Evolutionary conservation across 2,888 invertebrate genomes (phyloP).

Genomic region (Notodonta dromedarius): DNA sequence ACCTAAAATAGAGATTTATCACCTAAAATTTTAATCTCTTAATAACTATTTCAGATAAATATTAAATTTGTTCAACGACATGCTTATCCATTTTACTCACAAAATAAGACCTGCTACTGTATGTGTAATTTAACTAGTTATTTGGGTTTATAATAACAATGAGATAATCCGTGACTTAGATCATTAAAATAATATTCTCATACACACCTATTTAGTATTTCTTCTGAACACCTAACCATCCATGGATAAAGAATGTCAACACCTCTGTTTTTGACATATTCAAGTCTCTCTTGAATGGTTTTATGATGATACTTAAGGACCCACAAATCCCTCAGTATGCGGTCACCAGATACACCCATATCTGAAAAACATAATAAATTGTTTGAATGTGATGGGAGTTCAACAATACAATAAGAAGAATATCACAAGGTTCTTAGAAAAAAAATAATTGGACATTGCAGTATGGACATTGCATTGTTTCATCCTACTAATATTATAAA

Average conservation of each 20-base stretch:
- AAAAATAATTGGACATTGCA: too few relatives aligned
- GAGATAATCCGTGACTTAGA: too few relatives aligned
- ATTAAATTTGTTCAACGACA: too few relatives aligned
- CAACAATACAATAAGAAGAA: too few relatives aligned
- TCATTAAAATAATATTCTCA: not conserved
- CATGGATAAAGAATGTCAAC: constrained; percentile 84
- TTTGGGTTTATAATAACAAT: too few relatives aligned
- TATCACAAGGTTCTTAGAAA: too few relatives aligned
- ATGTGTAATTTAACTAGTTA: too few relatives aligned
- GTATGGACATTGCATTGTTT: too few relatives aligned
- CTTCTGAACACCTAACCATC: constrained; percentile 86
- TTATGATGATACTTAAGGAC: constrained; percentile 84
- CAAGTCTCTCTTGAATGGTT: constrained; percentile 79
- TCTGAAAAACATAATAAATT: constrained; percentile 50
- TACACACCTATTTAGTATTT: constrained; percentile 80
- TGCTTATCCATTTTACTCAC: too few relatives aligned
- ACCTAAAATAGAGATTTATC: constrained; percentile 51
- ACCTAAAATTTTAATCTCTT: constrained; percentile 6
- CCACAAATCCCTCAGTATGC: constrained; percentile 86
- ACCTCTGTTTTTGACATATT: constrained; percentile 75
- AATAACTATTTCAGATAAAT: not conserved
- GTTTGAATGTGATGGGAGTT: too few relatives aligned
- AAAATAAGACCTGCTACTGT: too few relatives aligned
- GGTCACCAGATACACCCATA: constrained; percentile 79
- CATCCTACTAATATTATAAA: too few relatives aligned